Evolutionary conservation across 2,888 invertebrate species (phyloP).

Genomic region (Agrochola macilenta): DNA sequence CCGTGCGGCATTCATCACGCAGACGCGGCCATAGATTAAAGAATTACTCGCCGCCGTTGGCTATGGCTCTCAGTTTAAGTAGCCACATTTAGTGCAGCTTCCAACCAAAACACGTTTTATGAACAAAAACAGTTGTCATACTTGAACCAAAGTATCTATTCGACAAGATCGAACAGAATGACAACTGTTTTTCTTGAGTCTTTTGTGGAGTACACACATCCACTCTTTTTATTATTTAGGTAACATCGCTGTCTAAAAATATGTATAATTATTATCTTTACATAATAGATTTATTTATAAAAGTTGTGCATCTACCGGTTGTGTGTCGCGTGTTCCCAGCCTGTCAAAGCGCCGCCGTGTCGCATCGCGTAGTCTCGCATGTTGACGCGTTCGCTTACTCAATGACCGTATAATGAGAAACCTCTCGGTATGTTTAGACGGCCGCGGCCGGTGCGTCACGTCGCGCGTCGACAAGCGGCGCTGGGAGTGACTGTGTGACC

Average conservation of each 20-base stretch:
- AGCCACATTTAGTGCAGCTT: slow-evolving; percentile 41
- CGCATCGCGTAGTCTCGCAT: too few species aligned
- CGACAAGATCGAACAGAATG: too few species aligned
- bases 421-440: slow-evolving; percentile 16
- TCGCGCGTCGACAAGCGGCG: neutral
- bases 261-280: neutral
- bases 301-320: neutral
- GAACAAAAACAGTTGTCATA: slow-evolving; percentile 15
- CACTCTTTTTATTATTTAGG: too few species aligned
- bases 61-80: slow-evolving; percentile 28
- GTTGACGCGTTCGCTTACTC: slow-evolving; percentile 4
- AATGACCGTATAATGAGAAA: slow-evolving; percentile 35
- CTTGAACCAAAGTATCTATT: neutral
- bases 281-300: neutral
- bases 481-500: slow-evolving; percentile 40
- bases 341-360: neutral
- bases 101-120: slow-evolving; percentile 27
- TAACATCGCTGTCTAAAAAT: neutral
- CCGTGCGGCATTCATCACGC: slow-evolving; percentile 56
- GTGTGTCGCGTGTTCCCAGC: neutral
- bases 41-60: slow-evolving; percentile 40
- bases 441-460: neutral
- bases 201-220: neutral
- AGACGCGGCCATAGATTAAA: slow-evolving; percentile 54
- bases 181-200: too few species aligned